phyloP scores from a whole-genome alignment of 2,113 vertebrate species.

The Amblyopsis rosae region DNA sequence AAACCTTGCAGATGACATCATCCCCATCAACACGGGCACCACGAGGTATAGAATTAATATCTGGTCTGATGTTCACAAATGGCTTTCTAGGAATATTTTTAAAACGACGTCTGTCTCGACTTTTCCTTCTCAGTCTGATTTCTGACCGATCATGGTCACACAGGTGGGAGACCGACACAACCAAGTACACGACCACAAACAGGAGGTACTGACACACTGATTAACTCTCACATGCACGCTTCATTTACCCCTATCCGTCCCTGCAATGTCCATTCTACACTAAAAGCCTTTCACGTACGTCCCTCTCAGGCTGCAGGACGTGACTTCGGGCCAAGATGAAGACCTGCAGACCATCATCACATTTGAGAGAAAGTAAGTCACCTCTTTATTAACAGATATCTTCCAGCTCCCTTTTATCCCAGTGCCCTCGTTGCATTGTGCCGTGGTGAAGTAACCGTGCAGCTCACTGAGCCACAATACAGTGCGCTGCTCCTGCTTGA shows the following conservation, averaged over 20 bases:
- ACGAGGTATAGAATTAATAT: constrained; percentile 48
- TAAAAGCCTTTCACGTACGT: constrained; percentile 67
- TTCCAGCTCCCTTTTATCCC: constrained; percentile 43
- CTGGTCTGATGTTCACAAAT: not conserved
- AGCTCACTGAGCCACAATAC: constrained; percentile 56
- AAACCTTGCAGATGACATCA: constrained; percentile 44
- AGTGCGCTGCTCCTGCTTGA: constrained; percentile 55
- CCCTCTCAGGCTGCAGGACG: constrained; percentile 50
- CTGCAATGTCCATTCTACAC: constrained; percentile 34
- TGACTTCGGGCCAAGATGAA: constrained; percentile 19
- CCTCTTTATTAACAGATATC: constrained; percentile 27
- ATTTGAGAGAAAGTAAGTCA: constrained; percentile 75
- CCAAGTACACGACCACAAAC: constrained; percentile 18
- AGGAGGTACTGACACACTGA: constrained; percentile 65
- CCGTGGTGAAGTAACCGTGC: constrained; percentile 26
- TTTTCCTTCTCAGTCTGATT: constrained; percentile 29
- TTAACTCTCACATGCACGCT: constrained; percentile 32
- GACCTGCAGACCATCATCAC: constrained; percentile 60
- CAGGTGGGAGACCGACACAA: constrained; percentile 45
- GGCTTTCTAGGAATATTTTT: constrained; percentile 4
- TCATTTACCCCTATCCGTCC: constrained; percentile 27
- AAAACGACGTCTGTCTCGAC: constrained; percentile 1
- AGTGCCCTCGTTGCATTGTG: constrained; percentile 47
- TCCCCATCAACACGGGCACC: constrained; percentile 45
- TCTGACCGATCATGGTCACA: constrained; percentile 40